Percentiles rank a stretch among this genome's conserved stretches.
These are phyloP conservation scores for Amblyjoppa proteus DNA, from an alignment of 2,888 invertebrate species.

Conservation along the genomic window DNA sequence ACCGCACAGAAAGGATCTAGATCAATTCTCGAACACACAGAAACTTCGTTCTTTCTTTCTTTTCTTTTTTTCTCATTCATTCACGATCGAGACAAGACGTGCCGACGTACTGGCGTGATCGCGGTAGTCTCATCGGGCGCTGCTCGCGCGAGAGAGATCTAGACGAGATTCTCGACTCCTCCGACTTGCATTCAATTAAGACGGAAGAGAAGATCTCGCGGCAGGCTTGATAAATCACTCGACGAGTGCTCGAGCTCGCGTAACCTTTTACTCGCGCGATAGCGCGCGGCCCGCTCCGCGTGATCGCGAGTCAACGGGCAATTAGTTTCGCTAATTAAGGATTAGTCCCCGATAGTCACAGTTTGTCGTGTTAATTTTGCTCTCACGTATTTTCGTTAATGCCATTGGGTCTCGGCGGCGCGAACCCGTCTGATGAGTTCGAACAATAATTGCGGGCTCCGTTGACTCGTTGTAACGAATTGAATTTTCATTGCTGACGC, in stretches of 20 bases:
- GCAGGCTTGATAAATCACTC: constrained; percentile 79
- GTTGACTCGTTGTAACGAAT: neutral
- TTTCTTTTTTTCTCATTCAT: constrained; percentile 58
- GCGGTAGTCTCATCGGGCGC: constrained; percentile 65
- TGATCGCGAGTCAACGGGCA: constrained; percentile 74
- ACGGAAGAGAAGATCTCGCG: constrained; percentile 70
- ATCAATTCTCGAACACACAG: constrained; percentile 47
- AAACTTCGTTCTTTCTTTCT: constrained; percentile 24
- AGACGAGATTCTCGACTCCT: constrained; percentile 67
- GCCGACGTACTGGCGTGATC: constrained; percentile 65
- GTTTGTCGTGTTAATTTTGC: constrained; percentile 80
- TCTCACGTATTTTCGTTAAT: constrained; percentile 69
- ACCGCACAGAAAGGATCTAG: constrained; percentile 48
- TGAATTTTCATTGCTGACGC: neutral
- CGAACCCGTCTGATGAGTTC: neutral
- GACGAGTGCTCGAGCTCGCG: constrained; percentile 67
- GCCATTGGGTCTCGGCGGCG: constrained; percentile 5
- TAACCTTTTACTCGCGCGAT: constrained; percentile 79
- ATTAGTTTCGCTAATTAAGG: constrained; percentile 82
- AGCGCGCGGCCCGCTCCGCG: constrained; percentile 58
- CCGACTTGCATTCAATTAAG: constrained; percentile 80
- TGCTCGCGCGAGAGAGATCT: constrained; percentile 60
- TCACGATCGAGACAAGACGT: constrained; percentile 59
- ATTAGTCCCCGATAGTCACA: constrained; percentile 78
- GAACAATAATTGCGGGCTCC: neutral